phyloP scores from a whole-genome alignment of 1,140 invertebrate genomes.

The Cepaea nemoralis region DNA sequence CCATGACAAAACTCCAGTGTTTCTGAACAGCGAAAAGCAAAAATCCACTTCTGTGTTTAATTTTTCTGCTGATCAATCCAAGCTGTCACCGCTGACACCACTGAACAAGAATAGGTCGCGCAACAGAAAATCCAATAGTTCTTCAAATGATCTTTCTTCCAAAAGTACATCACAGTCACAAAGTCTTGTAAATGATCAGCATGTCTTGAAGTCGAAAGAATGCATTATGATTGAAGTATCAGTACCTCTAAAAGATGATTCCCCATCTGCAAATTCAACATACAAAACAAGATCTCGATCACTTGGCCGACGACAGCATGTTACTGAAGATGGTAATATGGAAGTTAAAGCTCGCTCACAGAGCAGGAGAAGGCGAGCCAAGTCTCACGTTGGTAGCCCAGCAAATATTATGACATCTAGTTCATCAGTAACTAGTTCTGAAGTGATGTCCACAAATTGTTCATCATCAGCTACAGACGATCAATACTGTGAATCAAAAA shows the following conservation, averaged over 20 bases:
- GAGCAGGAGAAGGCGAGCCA: background rate
- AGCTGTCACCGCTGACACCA: slow-evolving; percentile 2
- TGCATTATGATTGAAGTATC: slow-evolving; percentile 21
- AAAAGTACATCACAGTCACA: background rate
- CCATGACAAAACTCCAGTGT: slow-evolving; percentile 54
- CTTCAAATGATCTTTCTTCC: background rate
- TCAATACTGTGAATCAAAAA: background rate
- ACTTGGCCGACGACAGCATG: background rate
- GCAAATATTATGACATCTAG: background rate
- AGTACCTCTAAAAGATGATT: slow-evolving; percentile 34
- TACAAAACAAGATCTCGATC: slow-evolving; percentile 26
- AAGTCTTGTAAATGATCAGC: background rate
- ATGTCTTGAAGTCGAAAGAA: slow-evolving; percentile 27
- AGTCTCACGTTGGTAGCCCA: background rate
- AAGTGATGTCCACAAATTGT: background rate
- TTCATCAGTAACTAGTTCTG: background rate
- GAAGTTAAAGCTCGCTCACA: background rate
- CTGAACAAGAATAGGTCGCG: slow-evolving; percentile 21
- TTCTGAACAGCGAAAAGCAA: slow-evolving; percentile 31
- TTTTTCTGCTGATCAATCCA: slow-evolving; percentile 49
- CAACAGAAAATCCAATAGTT: background rate
- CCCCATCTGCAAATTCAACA: background rate
- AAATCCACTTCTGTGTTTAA: slow-evolving; percentile 45
- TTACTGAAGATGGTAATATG: background rate
- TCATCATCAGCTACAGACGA: background rate